Conservation (phyloP, 2,888 invertebrate genomes). For the Timandra comae region DNA sequence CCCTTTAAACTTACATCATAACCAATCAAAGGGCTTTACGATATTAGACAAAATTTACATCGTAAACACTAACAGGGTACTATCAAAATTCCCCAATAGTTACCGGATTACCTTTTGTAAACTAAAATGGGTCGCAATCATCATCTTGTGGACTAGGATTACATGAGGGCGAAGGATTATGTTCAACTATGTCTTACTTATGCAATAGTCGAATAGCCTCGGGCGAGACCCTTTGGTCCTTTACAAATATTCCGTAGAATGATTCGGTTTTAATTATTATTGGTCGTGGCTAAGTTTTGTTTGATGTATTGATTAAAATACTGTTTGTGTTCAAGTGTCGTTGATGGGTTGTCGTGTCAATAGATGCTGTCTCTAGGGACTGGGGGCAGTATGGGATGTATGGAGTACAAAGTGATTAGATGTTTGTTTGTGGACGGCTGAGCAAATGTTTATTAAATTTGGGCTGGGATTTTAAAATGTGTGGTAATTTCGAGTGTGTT, state of each 20-base stretch:
- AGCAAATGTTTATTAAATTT: neutral
- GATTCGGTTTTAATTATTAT: conserved; percentile 76
- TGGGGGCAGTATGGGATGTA: conserved; percentile 13
- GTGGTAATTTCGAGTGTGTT: too few relatives aligned
- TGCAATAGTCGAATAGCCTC: conserved; percentile 45
- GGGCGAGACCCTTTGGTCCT: conserved; percentile 64
- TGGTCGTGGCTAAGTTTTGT: conserved; percentile 70
- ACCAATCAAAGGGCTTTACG: conserved; percentile 73
- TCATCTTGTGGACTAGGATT: conserved; percentile 70
- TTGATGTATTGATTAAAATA: conserved; percentile 76
- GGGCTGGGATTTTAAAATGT: too few relatives aligned
- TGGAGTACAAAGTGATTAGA: conserved; percentile 1
- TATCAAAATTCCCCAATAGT: conserved; percentile 67
- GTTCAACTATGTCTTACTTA: conserved; percentile 39
- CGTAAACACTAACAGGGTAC: conserved; percentile 65
- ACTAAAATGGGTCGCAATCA: conserved; percentile 74
- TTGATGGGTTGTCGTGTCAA: conserved; percentile 46
- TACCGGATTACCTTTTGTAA: conserved; percentile 76
- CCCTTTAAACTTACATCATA: conserved; percentile 54
- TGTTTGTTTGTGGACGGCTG: neutral
- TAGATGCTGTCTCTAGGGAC: conserved; percentile 27
- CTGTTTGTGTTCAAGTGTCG: conserved; percentile 68
- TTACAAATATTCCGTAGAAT: conserved; percentile 73
- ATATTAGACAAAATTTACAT: conserved; percentile 74
- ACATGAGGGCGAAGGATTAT: conserved; percentile 44